Evolutionary conservation across 2,113 vertebrate genomes (phyloP), one percentile per base, ranked within the genome.

Genomic region (Setophaga kirtlandii): DNA sequence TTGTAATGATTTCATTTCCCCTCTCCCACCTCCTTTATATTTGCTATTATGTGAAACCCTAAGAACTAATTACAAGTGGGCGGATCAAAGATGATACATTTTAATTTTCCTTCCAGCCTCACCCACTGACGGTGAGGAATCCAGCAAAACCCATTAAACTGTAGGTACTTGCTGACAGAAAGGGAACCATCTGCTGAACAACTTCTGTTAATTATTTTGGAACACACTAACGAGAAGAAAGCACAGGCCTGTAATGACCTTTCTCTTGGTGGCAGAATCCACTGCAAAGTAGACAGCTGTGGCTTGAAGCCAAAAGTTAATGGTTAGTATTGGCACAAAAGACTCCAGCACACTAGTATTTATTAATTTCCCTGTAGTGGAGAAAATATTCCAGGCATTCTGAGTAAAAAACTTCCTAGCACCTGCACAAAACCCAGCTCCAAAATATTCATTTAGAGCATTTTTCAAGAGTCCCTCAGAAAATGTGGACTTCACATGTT

Each of bases 131-230:
- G 87, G 94, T 81, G 93, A 97, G 96, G 97, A 97, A 97, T 98
- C 98, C 97, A 97, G 97, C 92, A 94, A 16, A 96, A 97, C 93
- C 97, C 97, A 97, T 97, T 97, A 98, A 98, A 97, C 82, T 92
- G 95, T 97, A 98, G 97, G 97, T 97, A 97, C 97, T 98, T 94
- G 98, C 98, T 98, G 98, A 98, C 98, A 98, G 98, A 97, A 98
- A 98, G 96, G 97, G 98, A 98, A 97, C 97, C 98, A 98, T 98
- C 98, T 98, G 98, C 96, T 96, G 97, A 98, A 98, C 94, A 94
- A 98, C 97, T 98, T 98, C 97, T 97, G 96, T 97, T 98, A 98
- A 98, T 98, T 98, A 98, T 96, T 95, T 97, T 98, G 97, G 98
- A 98, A 97, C 96, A 93, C 86, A 47, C 89, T 93, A 96, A 97